A percentile compares a stretch with the other conserved stretches of the same genome.
These are phyloP conservation scores for Itoplectis maculator DNA, from an alignment of 2,888 invertebrate species.

Conservation along the genomic window DNA sequence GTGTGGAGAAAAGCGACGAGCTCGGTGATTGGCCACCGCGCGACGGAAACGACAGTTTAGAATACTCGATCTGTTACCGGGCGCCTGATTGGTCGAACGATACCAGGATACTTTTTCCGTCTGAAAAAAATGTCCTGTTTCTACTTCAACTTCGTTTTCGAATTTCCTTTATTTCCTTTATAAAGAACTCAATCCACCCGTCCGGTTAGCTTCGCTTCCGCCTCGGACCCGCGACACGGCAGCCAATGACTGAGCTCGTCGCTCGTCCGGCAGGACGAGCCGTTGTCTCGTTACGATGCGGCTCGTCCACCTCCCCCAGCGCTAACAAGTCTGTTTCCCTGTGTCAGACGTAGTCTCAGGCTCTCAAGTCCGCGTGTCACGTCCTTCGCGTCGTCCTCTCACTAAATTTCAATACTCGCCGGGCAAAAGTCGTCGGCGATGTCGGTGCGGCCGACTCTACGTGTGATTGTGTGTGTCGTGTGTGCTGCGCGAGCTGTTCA, in stretches of 20 bases:
- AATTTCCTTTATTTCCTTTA: too few relatives aligned
- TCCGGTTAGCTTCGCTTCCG: too few relatives aligned
- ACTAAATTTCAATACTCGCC: constrained; percentile 58
- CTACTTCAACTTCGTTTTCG: too few relatives aligned
- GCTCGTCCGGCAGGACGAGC: constrained; percentile 68
- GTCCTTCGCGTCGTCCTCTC: constrained; percentile 13
- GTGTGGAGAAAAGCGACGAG: not conserved
- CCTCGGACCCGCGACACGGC: not conserved
- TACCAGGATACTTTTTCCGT: too few relatives aligned
- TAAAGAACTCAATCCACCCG: too few relatives aligned
- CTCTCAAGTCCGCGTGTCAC: not conserved
- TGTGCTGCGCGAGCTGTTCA: constrained; percentile 40
- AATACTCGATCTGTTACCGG: too few relatives aligned
- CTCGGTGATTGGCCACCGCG: constrained; percentile 27
- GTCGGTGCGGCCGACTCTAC: too few relatives aligned
- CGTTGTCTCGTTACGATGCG: constrained; percentile 78
- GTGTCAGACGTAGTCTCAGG: not conserved
- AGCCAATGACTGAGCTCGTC: constrained; percentile 27
- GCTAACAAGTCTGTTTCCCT: constrained; percentile 76
- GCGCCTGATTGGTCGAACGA: too few relatives aligned
- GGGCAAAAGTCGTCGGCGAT: constrained; percentile 16
- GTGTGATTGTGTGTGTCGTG: too few relatives aligned
- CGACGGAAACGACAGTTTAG: not conserved
- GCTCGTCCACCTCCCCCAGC: constrained; percentile 70
- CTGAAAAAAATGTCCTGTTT: too few relatives aligned